Evolutionary conservation across 2,888 invertebrate species (phyloP).

Genomic region (Pollenia amentaria): DNA sequence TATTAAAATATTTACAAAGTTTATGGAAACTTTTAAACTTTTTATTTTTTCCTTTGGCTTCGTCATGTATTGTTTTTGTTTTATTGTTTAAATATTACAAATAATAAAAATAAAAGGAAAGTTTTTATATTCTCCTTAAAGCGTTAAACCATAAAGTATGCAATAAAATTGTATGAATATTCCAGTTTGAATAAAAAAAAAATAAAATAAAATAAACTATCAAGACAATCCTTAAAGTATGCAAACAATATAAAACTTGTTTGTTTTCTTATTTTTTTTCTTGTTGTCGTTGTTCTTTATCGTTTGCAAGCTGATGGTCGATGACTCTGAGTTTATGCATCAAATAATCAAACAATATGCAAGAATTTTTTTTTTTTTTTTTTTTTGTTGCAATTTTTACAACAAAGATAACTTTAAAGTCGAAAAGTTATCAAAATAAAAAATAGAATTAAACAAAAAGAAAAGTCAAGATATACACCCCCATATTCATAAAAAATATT

Average conservation of each 20-base stretch:
- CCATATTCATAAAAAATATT: too few species aligned
- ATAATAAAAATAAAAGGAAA: conserved; percentile 21
- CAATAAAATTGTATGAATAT: conserved; percentile 53
- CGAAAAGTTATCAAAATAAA: conserved; percentile 51
- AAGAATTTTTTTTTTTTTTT: conserved; percentile 54
- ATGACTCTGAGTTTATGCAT: conserved; percentile 41
- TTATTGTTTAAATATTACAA: background rate
- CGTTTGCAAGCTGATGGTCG: conserved; percentile 31
- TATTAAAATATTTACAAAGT: conserved; percentile 63
- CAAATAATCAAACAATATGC: conserved; percentile 58
- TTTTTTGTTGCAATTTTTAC: background rate
- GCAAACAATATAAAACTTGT: conserved; percentile 58
- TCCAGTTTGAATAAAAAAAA: background rate
- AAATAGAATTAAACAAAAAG: conserved; percentile 7
- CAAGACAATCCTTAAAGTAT: conserved; percentile 65
- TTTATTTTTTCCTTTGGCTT: conserved; percentile 1
- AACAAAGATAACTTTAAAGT: conserved; percentile 49
- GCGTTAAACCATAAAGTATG: conserved; percentile 66
- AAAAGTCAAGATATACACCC: background rate
- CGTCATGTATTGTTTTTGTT: background rate
- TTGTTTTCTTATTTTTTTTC: conserved; percentile 24
- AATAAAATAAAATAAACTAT: conserved; percentile 21
- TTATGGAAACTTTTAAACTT: conserved; percentile 19
- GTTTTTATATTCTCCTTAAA: conserved; percentile 47
- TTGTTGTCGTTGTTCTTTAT: background rate